These are phyloP conservation scores for Todiramphus saurophagus DNA, from an alignment of 2,113 vertebrate genomes.

Conservation along the genomic window DNA sequence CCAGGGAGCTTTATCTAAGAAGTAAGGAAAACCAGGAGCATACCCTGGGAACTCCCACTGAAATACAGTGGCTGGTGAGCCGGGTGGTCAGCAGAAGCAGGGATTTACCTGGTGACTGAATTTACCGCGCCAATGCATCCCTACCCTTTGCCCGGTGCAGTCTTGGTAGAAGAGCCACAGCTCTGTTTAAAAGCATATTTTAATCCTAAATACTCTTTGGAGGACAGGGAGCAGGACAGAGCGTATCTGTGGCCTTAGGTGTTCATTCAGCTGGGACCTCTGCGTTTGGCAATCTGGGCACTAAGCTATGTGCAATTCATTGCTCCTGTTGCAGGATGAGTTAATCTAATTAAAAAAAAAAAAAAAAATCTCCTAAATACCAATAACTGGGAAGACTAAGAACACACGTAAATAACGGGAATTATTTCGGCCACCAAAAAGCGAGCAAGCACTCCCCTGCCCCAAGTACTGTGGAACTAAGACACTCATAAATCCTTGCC, in stretches of 20 bases:
- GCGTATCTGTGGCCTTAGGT: not conserved
- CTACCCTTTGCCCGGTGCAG: rapidly evolving
- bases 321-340: not conserved
- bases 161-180: not conserved
- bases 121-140: not conserved
- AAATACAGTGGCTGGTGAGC: not conserved
- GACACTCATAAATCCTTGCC: constrained; percentile 42
- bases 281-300: not conserved
- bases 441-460: not conserved
- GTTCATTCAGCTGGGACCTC: not conserved
- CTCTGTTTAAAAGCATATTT: not conserved
- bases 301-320: rapidly evolving
- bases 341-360: not conserved
- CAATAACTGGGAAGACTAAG: not conserved
- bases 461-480: constrained; percentile 25
- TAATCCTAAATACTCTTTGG: not conserved
- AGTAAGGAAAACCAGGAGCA: not conserved
- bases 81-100: not conserved
- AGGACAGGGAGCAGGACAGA: not conserved
- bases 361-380: not conserved
- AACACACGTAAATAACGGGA: not conserved
- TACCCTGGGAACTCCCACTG: not conserved
- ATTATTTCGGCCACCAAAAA: not conserved
- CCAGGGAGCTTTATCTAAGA: not conserved
- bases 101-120: not conserved